Evolutionary conservation across 2,888 invertebrate species (phyloP).

Genomic region (Oxytorus armatus): DNA sequence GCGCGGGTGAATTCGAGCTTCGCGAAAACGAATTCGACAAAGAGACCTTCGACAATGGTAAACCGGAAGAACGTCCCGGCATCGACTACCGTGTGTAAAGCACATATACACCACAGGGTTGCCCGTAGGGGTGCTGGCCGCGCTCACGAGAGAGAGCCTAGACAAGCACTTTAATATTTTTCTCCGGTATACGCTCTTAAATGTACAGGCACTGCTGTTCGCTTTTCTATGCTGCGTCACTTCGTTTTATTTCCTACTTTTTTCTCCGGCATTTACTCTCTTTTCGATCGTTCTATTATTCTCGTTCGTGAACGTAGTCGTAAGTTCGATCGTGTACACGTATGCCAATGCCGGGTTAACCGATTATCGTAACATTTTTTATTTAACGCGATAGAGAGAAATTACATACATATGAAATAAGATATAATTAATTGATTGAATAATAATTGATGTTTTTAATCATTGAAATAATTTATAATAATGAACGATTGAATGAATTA

Average conservation of each 20-base stretch:
- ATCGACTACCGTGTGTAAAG: constrained; percentile 27
- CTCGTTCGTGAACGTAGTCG: background rate
- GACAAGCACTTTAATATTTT: constrained; percentile 61
- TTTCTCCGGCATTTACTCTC: background rate
- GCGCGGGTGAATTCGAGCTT: constrained; percentile 72
- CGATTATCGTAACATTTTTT: background rate
- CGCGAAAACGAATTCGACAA: constrained; percentile 75
- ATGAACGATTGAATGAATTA: too few relatives aligned
- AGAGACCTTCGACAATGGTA: constrained; percentile 66
- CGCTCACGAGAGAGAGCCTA: background rate
- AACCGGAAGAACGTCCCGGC: constrained; percentile 44
- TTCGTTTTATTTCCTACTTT: constrained; percentile 16
- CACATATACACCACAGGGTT: constrained; percentile 13
- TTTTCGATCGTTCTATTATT: background rate
- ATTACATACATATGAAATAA: background rate
- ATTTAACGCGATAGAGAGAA: background rate
- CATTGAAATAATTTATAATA: too few relatives aligned
- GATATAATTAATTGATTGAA: too few relatives aligned
- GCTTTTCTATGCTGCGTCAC: background rate
- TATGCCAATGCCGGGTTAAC: background rate
- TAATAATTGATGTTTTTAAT: too few relatives aligned
- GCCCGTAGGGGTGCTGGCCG: constrained; percentile 19
- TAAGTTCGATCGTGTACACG: background rate
- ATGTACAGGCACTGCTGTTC: background rate
- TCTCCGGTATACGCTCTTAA: constrained; percentile 40